A percentile compares a stretch with the other conserved stretches of the same genome.
These are phyloP conservation scores for Coregonus sp. DNA, from an alignment of 2,797 vertebrate species.

Conservation along the genomic window DNA sequence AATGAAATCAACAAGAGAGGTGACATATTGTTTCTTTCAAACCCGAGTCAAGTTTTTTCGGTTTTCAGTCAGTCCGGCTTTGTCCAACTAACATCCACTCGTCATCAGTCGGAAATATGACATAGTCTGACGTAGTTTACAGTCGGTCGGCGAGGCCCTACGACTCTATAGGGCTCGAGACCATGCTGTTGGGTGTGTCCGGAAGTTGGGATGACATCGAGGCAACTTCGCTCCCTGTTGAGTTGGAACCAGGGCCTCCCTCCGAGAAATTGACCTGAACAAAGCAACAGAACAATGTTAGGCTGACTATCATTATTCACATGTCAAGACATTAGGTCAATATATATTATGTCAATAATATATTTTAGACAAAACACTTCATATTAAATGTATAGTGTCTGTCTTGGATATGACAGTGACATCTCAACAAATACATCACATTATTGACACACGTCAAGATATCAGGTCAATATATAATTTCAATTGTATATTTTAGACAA, in stretches of 20 bases:
- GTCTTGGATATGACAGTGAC: neutral
- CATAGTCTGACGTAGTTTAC: constrained; percentile 41
- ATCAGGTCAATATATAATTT: neutral
- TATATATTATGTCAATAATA: neutral
- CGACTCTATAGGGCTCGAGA: constrained; percentile 97
- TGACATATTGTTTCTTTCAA: constrained; percentile 69
- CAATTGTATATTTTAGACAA: neutral
- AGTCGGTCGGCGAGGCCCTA: constrained; percentile 75
- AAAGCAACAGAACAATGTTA: constrained; percentile 5
- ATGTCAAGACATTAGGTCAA: neutral
- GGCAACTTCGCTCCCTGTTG: constrained; percentile 96
- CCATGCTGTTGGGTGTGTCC: constrained; percentile 99
- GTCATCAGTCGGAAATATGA: constrained; percentile 72
- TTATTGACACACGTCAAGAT: neutral
- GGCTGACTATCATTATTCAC: neutral
- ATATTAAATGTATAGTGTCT: neutral
- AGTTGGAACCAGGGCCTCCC: constrained; percentile 96
- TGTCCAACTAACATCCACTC: constrained; percentile 59
- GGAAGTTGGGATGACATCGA: constrained; percentile 99
- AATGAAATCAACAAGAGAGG: constrained; percentile 64
- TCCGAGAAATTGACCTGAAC: constrained; percentile 94
- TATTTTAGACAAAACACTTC: neutral
- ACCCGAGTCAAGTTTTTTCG: constrained; percentile 68
- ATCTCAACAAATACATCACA: neutral
- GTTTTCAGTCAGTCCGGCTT: constrained; percentile 60